phyloP scores from a whole-genome alignment of 1,140 invertebrate genomes.

The Dendroctonus valens region DNA sequence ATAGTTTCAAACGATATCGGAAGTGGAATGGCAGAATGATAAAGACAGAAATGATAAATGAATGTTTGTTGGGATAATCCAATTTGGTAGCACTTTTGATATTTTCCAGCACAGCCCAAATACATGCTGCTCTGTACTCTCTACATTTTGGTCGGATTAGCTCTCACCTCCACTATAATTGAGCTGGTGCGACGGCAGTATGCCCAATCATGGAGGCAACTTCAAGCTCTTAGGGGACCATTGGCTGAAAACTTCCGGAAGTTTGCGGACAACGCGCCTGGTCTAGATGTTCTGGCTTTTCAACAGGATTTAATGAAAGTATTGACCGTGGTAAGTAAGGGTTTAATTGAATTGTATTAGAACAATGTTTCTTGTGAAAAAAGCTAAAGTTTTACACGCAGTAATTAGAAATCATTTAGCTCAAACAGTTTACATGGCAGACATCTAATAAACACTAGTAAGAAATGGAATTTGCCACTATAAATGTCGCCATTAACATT shows the following conservation, averaged over 20 bases:
- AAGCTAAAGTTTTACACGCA: background rate
- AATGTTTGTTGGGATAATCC: too few relatives aligned
- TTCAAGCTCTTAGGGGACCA: slow-evolving; percentile 75
- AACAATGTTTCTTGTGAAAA: too few relatives aligned
- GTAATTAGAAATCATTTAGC: background rate
- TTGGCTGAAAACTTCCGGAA: slow-evolving; percentile 73
- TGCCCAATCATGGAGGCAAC: slow-evolving; percentile 77
- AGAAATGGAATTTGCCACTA: background rate
- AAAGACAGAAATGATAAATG: too few relatives aligned
- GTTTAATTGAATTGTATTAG: too few relatives aligned
- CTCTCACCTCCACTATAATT: slow-evolving; percentile 92
- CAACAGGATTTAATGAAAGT: slow-evolving; percentile 66
- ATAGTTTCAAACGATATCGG: too few relatives aligned
- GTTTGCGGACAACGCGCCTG: slow-evolving; percentile 70
- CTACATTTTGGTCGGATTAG: slow-evolving; percentile 91
- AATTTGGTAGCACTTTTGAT: too few relatives aligned
- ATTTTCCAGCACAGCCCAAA: slow-evolving; percentile 69
- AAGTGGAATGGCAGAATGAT: too few relatives aligned
- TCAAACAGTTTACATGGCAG: background rate
- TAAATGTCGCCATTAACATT: background rate
- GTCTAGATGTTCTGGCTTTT: slow-evolving; percentile 66
- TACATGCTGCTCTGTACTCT: slow-evolving; percentile 88
- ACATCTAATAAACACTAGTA: background rate
- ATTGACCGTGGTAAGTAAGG: slow-evolving; percentile 59
- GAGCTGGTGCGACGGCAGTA: slow-evolving; percentile 84